Evolutionary conservation across 2,113 vertebrate genomes (phyloP), one percentile per base, ranked within the genome.

Genomic region (Ahaetulla prasina): DNA sequence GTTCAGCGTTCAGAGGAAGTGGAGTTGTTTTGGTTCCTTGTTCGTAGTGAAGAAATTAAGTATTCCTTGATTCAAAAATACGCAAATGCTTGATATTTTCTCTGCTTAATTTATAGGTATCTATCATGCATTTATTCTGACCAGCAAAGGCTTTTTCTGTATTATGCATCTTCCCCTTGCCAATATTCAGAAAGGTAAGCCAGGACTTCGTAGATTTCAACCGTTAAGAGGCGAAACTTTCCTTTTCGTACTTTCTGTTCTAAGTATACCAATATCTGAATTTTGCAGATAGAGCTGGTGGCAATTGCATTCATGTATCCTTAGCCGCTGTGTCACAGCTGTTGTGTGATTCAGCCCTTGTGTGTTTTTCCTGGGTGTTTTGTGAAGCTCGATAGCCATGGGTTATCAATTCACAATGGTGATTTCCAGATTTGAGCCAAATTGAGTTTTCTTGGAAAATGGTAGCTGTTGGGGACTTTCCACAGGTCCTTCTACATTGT

Each of bases 91-190:
- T 86, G 74, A 63, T 7, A 39, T 23, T 4, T 85, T 11, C 20
- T 20, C 57, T 85, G 23, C 30, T 92, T 93, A 94, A 92, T 95
- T 93, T 94, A 90, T 95, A 99, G 99, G 98, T 87, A 96, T 96
- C 88, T 98, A 98, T 95, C 98, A 99, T 87, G 96, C 98, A 94
- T 98, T 99, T 84, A 95, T 99, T 89, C 97, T 99, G 88, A 97
- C 98, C 5, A 97, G 96, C 68, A 97, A 95, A 93, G 99, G 99
- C 8, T 98, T 99, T 94, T 98, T 98, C 96, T 98, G 97, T 93
- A 96, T 99, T 94, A 97, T 97, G 95, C 97, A 98, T 91, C 97
- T 99, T 63, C 98, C 98, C n/a, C 97, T 99, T 97, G 96, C 95
- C 94, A 97, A 97, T 95, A 98, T 98, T 0, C 97, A 98, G 90